Base-by-base conservation (phyloP, 1,140 invertebrate genomes). In the Trichonephila clavipes region DNA sequence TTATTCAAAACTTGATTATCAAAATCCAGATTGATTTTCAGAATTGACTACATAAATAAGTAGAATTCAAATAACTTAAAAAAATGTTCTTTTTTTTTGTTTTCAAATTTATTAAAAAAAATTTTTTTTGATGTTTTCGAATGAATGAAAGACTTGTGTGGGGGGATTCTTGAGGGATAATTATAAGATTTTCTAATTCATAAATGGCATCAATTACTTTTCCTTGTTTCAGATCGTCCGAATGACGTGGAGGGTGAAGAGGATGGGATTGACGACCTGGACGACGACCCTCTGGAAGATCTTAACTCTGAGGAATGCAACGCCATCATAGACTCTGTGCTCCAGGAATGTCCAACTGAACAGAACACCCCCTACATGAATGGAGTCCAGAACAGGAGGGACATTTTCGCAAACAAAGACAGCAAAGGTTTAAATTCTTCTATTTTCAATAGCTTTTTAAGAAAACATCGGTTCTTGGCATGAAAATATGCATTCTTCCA, bases 281-380 rank as follows among this genome's bases (percentile, higher is more conserved):
- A 87, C n/a, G 93, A 94, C 24, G 93, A 94, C 51, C 93, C 93
- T 21, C 34, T 90, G 10, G 93, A 94, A 34, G 93, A 94, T 61
- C 51, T 94, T 6, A 94, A 94, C 59, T 89, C 87, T 7, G 93
- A 94, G n/a, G 93, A 94, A 24, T 94, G 93, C 44, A 90, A 94
- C 12, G 93, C 58, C 51, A 94, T 94, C 44, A 94, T 94, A 7
- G 93, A 94, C 61, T 89, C 87, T 24, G 88, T 94, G 40, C 44
- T 94, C 40, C 59, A 94, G 61, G 93, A 94, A 34, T 59, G 83
- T 66, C 88, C 93, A 1, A 88, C 92, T 7, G 93, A 94, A 34
- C 92, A 94, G 28, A 90, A 89, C 44, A 94, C 93, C 3, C 92
- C 92, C 0, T 72, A 44, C 28, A 59, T 93, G 12, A 93, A 93